Evolutionary conservation across 1,140 invertebrate species (phyloP), one percentile per base, ranked within the genome.

Genomic region (Spodoptera frugiperda): DNA sequence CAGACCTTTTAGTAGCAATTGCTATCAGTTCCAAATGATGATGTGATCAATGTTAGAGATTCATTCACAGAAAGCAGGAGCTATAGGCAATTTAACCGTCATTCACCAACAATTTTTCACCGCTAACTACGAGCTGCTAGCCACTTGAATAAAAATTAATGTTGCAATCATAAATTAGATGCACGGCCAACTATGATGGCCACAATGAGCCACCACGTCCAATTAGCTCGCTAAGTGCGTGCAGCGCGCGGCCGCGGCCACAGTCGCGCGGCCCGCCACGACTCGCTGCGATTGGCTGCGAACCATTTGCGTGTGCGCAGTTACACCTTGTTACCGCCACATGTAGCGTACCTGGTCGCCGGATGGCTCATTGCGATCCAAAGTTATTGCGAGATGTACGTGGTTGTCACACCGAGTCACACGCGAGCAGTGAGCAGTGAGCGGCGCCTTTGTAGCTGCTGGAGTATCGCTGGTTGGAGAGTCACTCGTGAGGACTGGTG

Each of bases 261-360:
- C 33, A 57, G 48, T 12, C 30, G 61, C 74, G 61, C 68, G 74
- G 51, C 39, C 44, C 65, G 71, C 63, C 70, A 54, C 68, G 44
- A 59, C 55, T 54, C 49, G 77, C 74, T 76, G 79, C 78, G 71
- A 74, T 48, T 79, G 71, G 82, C 78, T 74, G 78, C 80, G 76
- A 81, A 72, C 72, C 77, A 77, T 75, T 57, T 80, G 49, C 57
- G 78, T 68, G 63, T 61, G 77, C 67, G 21, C 46, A 51, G 54
- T 61, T 57, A 78, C 84, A 81, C 74, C 81, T 84, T 71, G 81
- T 84, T 86, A 76, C 72, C 55, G 65, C 74, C 68, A 71, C 53
- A 79, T 82, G 76, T 80, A 71, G 54, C 78, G 81, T 78, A 72
- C 70, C 59, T 73, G 33, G 55, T 5, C 19, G 49, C 21, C 67